Evolutionary conservation across 2,797 vertebrate genomes (phyloP).

Genomic region (Schizothorax lantsangensis): DNA sequence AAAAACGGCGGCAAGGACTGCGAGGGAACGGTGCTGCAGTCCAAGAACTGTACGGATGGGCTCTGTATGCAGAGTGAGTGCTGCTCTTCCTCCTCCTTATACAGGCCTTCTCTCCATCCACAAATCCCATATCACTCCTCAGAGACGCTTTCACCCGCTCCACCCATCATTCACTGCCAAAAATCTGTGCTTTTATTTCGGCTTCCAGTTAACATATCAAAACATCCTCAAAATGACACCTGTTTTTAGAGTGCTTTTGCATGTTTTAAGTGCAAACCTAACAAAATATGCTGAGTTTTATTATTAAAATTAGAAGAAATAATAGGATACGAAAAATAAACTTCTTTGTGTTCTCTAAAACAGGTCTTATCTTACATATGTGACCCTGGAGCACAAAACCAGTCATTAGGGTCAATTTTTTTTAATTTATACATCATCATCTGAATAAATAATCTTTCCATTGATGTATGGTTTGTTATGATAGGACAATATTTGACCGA

Average conservation of each 20-base stretch:
- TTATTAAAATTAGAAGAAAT: neutral
- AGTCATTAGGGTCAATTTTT: no score
- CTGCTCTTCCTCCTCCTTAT: conserved; percentile 35
- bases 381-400: no score
- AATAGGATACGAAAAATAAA: neutral
- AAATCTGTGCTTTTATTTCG: neutral
- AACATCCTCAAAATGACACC: neutral
- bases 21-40: conserved; percentile 92
- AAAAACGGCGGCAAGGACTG: conserved; percentile 98
- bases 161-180: neutral
- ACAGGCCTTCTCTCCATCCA: neutral
- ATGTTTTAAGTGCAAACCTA: neutral
- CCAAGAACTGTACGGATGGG: conserved; percentile 98
- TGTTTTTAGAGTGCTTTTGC: neutral
- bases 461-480: neutral
- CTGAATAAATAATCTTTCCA: no score
- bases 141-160: neutral
- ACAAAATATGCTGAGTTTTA: neutral
- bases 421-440: no score
- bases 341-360: neutral
- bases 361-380: neutral
- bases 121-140: neutral
- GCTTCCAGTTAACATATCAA: neutral
- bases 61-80: conserved; percentile 99
- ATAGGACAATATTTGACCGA: neutral